Percentiles rank a stretch among this genome's conserved stretches.
Conservation (phyloP, 2,888 invertebrate genomes). For the Schizotus pectinicornis region DNA sequence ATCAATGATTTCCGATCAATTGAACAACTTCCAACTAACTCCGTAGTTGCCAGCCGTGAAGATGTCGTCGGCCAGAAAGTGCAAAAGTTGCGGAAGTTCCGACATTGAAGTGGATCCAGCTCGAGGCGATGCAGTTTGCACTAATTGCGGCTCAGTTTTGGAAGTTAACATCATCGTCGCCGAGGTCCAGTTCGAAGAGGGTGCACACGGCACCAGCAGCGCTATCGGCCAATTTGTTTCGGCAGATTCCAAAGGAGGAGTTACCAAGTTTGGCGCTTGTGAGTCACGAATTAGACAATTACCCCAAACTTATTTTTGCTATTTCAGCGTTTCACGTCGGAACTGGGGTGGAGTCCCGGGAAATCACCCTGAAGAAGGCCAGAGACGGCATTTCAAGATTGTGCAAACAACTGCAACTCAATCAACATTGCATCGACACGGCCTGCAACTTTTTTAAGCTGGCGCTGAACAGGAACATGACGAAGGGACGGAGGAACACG, state of each 20-base stretch:
- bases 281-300: slow-evolving; percentile 35
- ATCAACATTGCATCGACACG: slow-evolving; percentile 90
- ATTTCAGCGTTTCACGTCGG: slow-evolving; percentile 77
- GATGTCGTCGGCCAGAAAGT: slow-evolving; percentile 73
- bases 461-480: slow-evolving; percentile 82
- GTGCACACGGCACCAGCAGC: slow-evolving; percentile 83
- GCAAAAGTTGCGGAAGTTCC: slow-evolving; percentile 85
- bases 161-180: slow-evolving; percentile 97
- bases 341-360: slow-evolving; percentile 87
- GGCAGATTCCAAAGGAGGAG: slow-evolving; percentile 85
- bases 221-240: slow-evolving; percentile 95
- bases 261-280: slow-evolving; percentile 80
- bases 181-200: slow-evolving; percentile 95
- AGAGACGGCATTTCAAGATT: slow-evolving; percentile 83
- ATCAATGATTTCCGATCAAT: too few relatives aligned
- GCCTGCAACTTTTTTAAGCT: slow-evolving; percentile 94
- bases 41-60: slow-evolving; percentile 6
- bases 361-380: slow-evolving; percentile 89
- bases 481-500: slow-evolving; percentile 87
- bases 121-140: slow-evolving; percentile 95
- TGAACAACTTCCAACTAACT: too few relatives aligned
- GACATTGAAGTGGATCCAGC: slow-evolving; percentile 95
- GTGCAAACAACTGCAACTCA: slow-evolving; percentile 86
- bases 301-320: slow-evolving; percentile 2
- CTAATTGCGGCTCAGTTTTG: slow-evolving; percentile 92